Base-by-base conservation (phyloP, 2,888 invertebrate species). In the Leuctra nigra region DNA sequence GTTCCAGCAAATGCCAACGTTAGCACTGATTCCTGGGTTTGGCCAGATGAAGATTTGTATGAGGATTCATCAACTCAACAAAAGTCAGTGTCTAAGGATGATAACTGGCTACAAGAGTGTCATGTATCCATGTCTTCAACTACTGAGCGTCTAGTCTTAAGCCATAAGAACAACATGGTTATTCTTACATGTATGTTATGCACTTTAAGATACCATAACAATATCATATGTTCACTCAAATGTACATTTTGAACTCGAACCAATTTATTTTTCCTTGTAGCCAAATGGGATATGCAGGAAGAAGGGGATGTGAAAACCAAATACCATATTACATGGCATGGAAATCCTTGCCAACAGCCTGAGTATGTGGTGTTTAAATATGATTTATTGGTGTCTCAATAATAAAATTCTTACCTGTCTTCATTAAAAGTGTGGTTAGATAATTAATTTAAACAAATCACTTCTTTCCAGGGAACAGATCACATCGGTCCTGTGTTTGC, bases 51-150 rank as follows among this genome's bases (percentile, higher is more conserved):
- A n/a, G n/a, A n/a, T n/a, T n/a, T n/a, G n/a, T n/a, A n/a, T n/a
- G n/a, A n/a, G n/a, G n/a, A n/a, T n/a, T n/a, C n/a, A n/a, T n/a
- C n/a, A n/a, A n/a, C n/a, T n/a, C n/a, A n/a, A n/a, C n/a, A n/a
- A n/a, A n/a, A n/a, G n/a, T n/a, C n/a, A n/a, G n/a, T n/a, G n/a
- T n/a, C n/a, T 7, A 57, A 64, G 68, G 74, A 77, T 64, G 78
- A 78, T 57, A 77, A 77, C 62, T 89, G 89, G 82, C 70, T 89
- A 13, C 83, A 86, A 66, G 77, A 80, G 14, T 80, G 85, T 62
- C 72, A 79, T 57, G 70, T 85, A 61, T 82, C 87, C 1, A 69
- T 84, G n/a, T 86, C 86, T 11, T 86, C 90, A 1, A 78, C 82
- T 39, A 83, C 82, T 41, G 89, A 90, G 68, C 68, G 86, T 23